These are phyloP conservation scores for Cydia splendana DNA, from an alignment of 1,140 invertebrate species.

Conservation along the genomic window DNA sequence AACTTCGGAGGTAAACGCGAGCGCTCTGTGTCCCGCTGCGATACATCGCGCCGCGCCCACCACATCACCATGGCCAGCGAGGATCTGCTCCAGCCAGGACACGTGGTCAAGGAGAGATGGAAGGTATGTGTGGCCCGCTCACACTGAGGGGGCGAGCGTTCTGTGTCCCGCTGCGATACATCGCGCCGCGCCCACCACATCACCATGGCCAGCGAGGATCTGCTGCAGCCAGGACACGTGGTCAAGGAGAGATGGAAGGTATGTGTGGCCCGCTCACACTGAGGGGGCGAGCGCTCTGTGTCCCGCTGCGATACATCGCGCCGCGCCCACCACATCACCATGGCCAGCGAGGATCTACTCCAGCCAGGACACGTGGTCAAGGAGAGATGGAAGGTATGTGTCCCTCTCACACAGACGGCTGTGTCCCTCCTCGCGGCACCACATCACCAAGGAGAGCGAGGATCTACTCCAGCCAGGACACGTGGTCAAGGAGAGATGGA, in stretches of 20 bases:
- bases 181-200: constrained; percentile 89
- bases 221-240: constrained; percentile 96
- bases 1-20: constrained; percentile 68
- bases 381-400: constrained; percentile 96
- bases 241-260: constrained; percentile 99
- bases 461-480: constrained; percentile 97
- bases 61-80: constrained; percentile 95
- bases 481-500: constrained; percentile 98
- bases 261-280: constrained; percentile 78
- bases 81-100: constrained; percentile 96
- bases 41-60: constrained; percentile 86
- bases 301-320: constrained; percentile 84
- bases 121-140: constrained; percentile 89
- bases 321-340: constrained; percentile 90
- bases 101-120: constrained; percentile 98
- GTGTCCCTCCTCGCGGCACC: constrained; percentile 82
- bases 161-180: constrained; percentile 82
- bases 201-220: constrained; percentile 95
- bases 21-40: constrained; percentile 78
- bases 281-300: constrained; percentile 32
- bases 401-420: constrained; percentile 77
- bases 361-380: constrained; percentile 98
- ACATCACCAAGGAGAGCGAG: constrained; percentile 95
- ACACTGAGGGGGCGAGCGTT: constrained; percentile 35
- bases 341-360: constrained; percentile 96